Evolutionary conservation across 2,888 invertebrate genomes (phyloP), one percentile per base, ranked within the genome.

Genomic region (Notodonta dromedarius): DNA sequence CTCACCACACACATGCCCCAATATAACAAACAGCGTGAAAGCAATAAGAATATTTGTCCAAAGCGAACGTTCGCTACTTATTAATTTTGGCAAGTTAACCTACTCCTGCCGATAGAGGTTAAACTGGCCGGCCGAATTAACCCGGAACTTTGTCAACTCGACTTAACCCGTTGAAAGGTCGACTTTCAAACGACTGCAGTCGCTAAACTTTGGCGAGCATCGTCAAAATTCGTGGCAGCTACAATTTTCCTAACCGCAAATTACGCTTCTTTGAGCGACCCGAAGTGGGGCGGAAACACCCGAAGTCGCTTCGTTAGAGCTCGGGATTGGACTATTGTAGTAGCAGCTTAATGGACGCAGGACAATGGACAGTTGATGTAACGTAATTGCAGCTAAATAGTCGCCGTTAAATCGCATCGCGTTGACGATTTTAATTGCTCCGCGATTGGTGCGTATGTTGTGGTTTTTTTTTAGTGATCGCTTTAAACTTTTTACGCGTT

Each of bases 251-350:
- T 73, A 78, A 81, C 91, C 93, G 83, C 93, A 93, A 93, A 93
- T 93, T 91, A 90, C 87, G 82, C 84, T 88, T 91, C 91, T 93
- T 92, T 87, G 90, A 88, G 80, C 79, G 83, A 76, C 69, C 83
- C 85, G 85, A 87, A 86, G 88, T 84, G 82, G 78, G 79, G 79
- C 91, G 91, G 91, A 90, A 90, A 86, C 79, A 77, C 79, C 81
- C 90, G 89, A 91, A 89, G 89, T 89, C 90, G 86, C 91, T 90
- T 92, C 92, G 91, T 92, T 91, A 91, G 88, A 80, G 86, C 82
- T 85, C 87, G 82, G 75, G 86, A 90, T 90, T 87, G 89, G 85
- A 75, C 89, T 76, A 93, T 93, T 93, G 93, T 93, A 82, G 83
- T 83, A 76, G 77, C 69, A 70, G 75, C 82, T 83, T 91, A 91